Base-by-base conservation (phyloP, 2,888 invertebrate genomes). In the Pseudeuparius sepicola region DNA sequence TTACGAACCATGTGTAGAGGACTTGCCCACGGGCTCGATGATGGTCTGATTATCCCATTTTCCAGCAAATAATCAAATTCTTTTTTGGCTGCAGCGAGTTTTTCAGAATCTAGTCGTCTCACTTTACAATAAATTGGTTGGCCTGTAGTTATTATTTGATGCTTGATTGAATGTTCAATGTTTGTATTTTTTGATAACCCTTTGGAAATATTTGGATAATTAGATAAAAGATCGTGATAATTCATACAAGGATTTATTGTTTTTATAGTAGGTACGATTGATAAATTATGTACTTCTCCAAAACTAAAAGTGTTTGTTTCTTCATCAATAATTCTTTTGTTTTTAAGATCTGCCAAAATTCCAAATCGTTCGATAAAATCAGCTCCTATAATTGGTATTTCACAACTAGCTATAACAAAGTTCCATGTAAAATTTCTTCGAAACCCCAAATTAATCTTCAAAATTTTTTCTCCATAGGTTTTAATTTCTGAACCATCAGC, bases 61-160 rank as follows among this genome's bases (percentile, higher is more conserved):
- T 49, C 28, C 10, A 49, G 14, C 46, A 57, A 43, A 5, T 23
- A 31, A 4, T 43, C 18, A 36, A 56, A 55, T 18, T 53, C 50
- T 15, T 29, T 15, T 36, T 49, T 49, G 3, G 49, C 51, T 2
- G 26, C 36, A 6, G 24, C 20, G 5, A 50, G 37, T 29, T 47
- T 48, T 5, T 52, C 49, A 6, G 49, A 46, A 10, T 20, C 14
- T 4, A 40, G 17, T 15, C 37, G 18, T 7, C 24, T 5, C 13
- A 28, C 17, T 14, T 36, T 29, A 12, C 11, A 2, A 30, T 12
- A 29, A 20, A 18, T 12, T 4, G 35, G 29, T 32, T 9, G 24
- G 12, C 36, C 36, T 6, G 23, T 36, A 10, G 31, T 36, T 15
- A 33, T 5, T 7, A 33, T 33, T 9, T 25, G 14, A 25, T 33